Conservation (phyloP, 2,797 vertebrate genomes). For the Zalophus californianus region DNA sequence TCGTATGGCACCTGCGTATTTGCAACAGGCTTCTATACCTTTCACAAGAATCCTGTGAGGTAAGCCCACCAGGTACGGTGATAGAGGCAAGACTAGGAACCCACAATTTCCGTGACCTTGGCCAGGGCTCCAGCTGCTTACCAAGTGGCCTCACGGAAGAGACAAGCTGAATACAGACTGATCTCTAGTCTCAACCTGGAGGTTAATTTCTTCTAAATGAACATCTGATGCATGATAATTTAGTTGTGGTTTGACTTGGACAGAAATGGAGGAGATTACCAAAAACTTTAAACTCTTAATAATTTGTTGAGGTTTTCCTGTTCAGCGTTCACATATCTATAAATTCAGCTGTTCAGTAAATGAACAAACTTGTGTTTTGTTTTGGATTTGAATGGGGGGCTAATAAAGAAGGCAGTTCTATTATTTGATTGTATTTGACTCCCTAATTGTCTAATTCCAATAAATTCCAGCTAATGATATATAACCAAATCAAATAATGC, state of each 20-base stretch:
- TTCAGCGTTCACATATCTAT: neutral
- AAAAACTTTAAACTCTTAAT: neutral
- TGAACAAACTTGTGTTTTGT: slow-evolving; percentile 6
- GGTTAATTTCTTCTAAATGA: neutral
- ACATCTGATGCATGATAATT: neutral
- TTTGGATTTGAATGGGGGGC: neutral
- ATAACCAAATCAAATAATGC: slow-evolving; percentile 10
- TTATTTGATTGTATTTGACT: neutral
- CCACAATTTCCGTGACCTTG: neutral
- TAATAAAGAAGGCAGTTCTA: neutral
- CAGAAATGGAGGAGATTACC: neutral
- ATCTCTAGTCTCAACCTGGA: neutral
- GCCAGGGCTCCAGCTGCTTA: neutral
- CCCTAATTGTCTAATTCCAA: neutral
- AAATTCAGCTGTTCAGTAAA: slow-evolving; percentile 6
- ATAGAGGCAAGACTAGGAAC: neutral
- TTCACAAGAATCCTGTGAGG: neutral
- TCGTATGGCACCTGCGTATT: neutral
- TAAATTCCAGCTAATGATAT: slow-evolving; percentile 19
- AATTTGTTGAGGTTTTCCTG: neutral
- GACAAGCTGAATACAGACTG: neutral
- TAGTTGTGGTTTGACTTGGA: slow-evolving; percentile 11
- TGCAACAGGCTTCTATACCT: neutral
- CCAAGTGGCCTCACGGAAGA: neutral
- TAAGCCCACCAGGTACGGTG: neutral